Evolutionary conservation across 2,797 vertebrate genomes (phyloP).

Genomic region (Pangasius larnaudii): DNA sequence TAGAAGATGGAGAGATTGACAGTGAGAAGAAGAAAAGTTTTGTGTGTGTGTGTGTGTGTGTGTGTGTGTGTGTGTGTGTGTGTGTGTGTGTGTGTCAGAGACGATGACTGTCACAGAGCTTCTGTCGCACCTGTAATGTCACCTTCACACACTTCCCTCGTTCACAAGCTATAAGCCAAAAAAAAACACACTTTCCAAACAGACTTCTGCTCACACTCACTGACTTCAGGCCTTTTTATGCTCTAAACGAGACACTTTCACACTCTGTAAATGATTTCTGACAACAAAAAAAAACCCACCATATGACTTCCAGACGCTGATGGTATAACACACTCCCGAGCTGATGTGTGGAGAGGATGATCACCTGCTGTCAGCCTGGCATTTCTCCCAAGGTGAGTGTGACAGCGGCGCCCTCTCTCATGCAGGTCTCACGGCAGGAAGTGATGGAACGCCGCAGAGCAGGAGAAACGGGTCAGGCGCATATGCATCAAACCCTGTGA

Average conservation of each 20-base stretch:
- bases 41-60: background rate
- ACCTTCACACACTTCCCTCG: conserved; percentile 17
- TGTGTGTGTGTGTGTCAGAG: conserved; percentile 3
- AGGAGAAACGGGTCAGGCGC: conserved; percentile 29
- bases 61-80: background rate
- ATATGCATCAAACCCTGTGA: conserved; percentile 31
- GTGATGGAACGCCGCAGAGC: conserved; percentile 1
- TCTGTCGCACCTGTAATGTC: conserved; percentile 33
- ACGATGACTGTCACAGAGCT: conserved; percentile 13
- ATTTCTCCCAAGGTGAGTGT: conserved; percentile 36
- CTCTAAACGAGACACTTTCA: conserved; percentile 7
- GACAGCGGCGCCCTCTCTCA: conserved; percentile 18
- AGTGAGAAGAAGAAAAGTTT: background rate
- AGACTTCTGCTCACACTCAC: background rate
- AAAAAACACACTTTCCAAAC: conserved; percentile 1
- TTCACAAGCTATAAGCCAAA: conserved; percentile 2
- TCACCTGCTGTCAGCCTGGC: conserved; percentile 14
- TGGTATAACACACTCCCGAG: background rate
- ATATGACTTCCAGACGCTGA: conserved; percentile 15
- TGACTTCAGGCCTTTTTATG: background rate
- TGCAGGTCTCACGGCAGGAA: conserved; percentile 25
- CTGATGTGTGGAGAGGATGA: conserved; percentile 2
- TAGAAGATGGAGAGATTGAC: background rate
- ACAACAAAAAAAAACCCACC: background rate
- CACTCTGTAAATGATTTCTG: conserved; percentile 25